phyloP scores from a whole-genome alignment of 2,797 vertebrate species.

The Pangasius mekongensis region DNA sequence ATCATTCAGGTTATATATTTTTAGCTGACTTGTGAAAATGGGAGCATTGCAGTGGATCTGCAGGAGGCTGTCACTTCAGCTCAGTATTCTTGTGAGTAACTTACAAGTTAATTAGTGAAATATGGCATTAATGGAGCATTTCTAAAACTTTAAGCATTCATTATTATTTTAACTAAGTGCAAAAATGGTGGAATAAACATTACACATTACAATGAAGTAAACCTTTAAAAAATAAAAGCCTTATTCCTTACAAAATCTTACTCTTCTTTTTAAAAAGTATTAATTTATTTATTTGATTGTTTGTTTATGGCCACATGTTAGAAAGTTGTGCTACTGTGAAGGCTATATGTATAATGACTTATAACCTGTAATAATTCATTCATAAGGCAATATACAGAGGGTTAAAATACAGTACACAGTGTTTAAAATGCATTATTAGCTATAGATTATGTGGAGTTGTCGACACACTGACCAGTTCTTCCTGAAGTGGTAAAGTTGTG shows the following conservation, averaged over 20 bases:
- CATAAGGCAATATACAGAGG: neutral
- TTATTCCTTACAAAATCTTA: neutral
- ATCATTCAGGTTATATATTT: neutral
- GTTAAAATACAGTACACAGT: neutral
- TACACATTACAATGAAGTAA: neutral
- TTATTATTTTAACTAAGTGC: neutral
- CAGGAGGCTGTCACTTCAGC: constrained; percentile 6
- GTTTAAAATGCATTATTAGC: neutral
- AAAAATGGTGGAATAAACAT: neutral
- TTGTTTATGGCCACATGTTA: neutral
- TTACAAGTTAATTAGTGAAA: neutral
- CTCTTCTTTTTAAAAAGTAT: neutral
- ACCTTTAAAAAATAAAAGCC: neutral
- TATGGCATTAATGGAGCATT: neutral
- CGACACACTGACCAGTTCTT: neutral
- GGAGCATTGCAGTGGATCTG: neutral
- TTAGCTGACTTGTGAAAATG: neutral
- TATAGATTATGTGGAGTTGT: neutral
- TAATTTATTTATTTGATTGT: no score
- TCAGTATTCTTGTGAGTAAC: constrained; percentile 44
- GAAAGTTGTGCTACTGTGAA: neutral
- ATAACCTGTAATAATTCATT: neutral
- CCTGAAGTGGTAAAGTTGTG: neutral
- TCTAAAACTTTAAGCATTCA: neutral
- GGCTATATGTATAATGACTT: neutral